phyloP scores from a whole-genome alignment of 92 coral and sea anemone genomes.

The Bergia sp. region DNA sequence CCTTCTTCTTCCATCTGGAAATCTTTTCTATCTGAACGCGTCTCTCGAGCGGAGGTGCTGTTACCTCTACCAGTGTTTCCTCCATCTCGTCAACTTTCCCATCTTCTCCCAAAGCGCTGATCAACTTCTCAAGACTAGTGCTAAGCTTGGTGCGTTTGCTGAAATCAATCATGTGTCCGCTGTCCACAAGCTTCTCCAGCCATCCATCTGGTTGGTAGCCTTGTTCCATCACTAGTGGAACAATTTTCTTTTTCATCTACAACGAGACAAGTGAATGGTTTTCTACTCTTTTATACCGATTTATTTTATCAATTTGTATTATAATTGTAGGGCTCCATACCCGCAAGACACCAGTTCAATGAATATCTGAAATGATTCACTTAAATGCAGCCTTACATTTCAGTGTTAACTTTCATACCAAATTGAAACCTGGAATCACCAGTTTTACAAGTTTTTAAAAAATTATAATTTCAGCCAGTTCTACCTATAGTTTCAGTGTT shows the following conservation, averaged over 20 bases:
- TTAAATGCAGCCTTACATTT: too few species aligned
- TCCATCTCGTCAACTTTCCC: constrained; percentile 35
- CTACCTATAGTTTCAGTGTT: too few species aligned
- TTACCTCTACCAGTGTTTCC: neutral
- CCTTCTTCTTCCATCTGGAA: constrained; percentile 44
- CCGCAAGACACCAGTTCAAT: too few species aligned
- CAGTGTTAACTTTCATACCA: too few species aligned
- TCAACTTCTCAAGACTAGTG: constrained; percentile 28
- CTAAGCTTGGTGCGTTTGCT: constrained; percentile 33
- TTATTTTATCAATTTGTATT: too few species aligned
- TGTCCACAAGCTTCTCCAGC: constrained; percentile 60
- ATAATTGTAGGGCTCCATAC: too few species aligned
- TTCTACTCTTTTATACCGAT: neutral
- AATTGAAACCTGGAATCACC: too few species aligned
- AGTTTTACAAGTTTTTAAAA: too few species aligned
- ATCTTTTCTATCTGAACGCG: neutral
- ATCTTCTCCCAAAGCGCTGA: constrained; percentile 53
- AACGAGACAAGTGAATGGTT: neutral
- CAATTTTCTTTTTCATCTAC: constrained; percentile 65
- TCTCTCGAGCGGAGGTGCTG: neutral
- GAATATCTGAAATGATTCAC: too few species aligned
- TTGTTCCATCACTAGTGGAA: constrained; percentile 66
- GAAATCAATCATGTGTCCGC: constrained; percentile 62
- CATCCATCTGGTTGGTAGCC: constrained; percentile 75
- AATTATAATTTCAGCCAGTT: too few species aligned